A percentile compares a stretch with the other conserved stretches of the same genome.
phyloP scores from a whole-genome alignment of 2,113 vertebrate species.

The Motacilla alba region DNA sequence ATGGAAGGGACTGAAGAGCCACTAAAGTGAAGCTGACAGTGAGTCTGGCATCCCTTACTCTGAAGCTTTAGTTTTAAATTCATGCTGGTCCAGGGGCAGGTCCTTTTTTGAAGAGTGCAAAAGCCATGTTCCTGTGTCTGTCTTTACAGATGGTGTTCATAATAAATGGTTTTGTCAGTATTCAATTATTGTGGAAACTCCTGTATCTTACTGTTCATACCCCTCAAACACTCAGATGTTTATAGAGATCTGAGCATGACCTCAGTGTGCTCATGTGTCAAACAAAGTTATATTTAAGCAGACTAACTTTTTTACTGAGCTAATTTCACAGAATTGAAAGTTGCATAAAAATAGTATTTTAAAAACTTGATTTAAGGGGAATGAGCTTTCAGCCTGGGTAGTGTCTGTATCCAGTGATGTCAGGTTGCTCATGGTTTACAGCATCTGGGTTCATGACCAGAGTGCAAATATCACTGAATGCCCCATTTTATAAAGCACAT shows the following conservation, averaged over 20 bases:
- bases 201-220: not conserved
- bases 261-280: not conserved
- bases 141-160: not conserved
- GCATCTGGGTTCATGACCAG: not conserved
- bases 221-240: accelerated
- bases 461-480: not conserved
- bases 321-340: not conserved
- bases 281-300: not conserved
- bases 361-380: not conserved
- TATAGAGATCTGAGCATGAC: not conserved
- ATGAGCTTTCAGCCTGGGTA: not conserved
- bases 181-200: not conserved
- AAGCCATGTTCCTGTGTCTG: not conserved
- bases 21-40: not conserved
- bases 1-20: not conserved
- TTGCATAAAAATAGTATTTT: not conserved
- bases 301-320: not conserved
- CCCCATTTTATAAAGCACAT: not conserved
- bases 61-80: not conserved
- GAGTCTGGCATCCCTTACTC: not conserved
- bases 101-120: not conserved
- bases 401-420: not conserved
- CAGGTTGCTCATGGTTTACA: not conserved
- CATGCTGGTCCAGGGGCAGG: not conserved
- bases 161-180: not conserved